Base-by-base conservation (phyloP, 1,140 invertebrate species). In the Lasioglossum baleicum region DNA sequence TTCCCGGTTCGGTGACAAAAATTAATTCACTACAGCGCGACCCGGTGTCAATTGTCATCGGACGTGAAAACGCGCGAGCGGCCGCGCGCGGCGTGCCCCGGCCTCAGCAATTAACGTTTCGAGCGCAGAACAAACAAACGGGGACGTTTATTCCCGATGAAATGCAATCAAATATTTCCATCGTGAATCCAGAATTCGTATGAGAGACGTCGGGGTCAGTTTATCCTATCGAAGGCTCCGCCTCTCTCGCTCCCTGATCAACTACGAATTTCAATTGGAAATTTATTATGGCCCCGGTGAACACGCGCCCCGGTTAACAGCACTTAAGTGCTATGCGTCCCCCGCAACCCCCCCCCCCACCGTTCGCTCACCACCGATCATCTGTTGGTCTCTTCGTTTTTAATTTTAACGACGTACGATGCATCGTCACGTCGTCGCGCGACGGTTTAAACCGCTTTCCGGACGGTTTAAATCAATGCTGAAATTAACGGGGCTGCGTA, bases 401-500 rank as follows among this genome's bases (percentile, higher is more conserved):
- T 69, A 63, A 69, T 76, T 69, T 40, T 2, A 17, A 11, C 5
- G 11, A 7, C 15, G 20, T 3, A 22, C 51, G 68, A 40, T 53
- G 56, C 15, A 70, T 51, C 44, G 31, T 22, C 48, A 61, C 61
- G 35, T 65, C 61, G 31, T 5, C 11, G 17, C 44, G 51, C 48
- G 51, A 20, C 51, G 13, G 51, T 66, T 56, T 64, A 70, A 77
- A 42, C 51, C 42, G 10, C 61, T 76, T 53, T 63, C 58, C 22
- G 69, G n/a, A 17, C 15, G n/a, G 60, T 63, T 64, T 64, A 53
- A 71, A 78, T 71, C 68, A 51, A 71, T 48, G 60, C 51, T 64
- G 60, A 56, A 71, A 78, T 72, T 71, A 53, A 78, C 22, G 44
- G 31, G 22, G 15, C 20, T 8, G 7, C 48, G 58, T 78, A 64